phyloP scores from a whole-genome alignment of 1,140 invertebrate species.

The Venturia canescens region DNA sequence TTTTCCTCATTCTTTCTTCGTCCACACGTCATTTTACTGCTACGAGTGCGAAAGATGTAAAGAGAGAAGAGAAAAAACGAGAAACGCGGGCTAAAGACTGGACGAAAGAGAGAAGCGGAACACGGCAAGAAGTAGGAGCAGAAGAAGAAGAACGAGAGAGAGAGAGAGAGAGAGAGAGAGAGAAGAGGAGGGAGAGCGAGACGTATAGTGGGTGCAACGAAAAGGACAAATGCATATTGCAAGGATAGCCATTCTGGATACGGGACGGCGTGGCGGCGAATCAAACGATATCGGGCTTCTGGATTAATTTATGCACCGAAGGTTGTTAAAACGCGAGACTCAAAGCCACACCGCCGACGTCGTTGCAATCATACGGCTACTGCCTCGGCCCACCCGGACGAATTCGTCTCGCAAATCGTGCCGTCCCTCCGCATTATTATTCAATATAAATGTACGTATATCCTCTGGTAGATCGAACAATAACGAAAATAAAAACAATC shows the following conservation, averaged over 20 bases:
- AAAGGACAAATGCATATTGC: constrained; percentile 46
- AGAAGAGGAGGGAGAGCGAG: not conserved
- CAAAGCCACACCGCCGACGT: constrained; percentile 70
- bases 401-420: constrained; percentile 57
- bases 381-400: constrained; percentile 53
- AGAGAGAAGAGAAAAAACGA: constrained; percentile 53
- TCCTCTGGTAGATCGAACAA: not conserved
- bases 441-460: constrained; percentile 19
- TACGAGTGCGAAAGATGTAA: constrained; percentile 34
- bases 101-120: constrained; percentile 47
- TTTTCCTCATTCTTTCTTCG: constrained; percentile 4
- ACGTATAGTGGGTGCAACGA: constrained; percentile 48
- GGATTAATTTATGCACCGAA: constrained; percentile 76
- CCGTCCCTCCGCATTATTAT: constrained; percentile 32
- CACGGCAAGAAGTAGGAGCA: constrained; percentile 46
- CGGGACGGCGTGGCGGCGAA: constrained; percentile 69
- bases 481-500: not conserved
- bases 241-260: constrained; percentile 47
- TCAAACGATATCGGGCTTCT: constrained; percentile 76
- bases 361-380: constrained; percentile 69
- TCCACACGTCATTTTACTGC: constrained; percentile 16
- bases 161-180: constrained; percentile 33
- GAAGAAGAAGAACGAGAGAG: constrained; percentile 26
- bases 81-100: constrained; percentile 38
- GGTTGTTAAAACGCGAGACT: constrained; percentile 76